These are phyloP conservation scores for Callipepla squamata DNA, from an alignment of 2,113 vertebrate genomes.

Conservation along the genomic window DNA sequence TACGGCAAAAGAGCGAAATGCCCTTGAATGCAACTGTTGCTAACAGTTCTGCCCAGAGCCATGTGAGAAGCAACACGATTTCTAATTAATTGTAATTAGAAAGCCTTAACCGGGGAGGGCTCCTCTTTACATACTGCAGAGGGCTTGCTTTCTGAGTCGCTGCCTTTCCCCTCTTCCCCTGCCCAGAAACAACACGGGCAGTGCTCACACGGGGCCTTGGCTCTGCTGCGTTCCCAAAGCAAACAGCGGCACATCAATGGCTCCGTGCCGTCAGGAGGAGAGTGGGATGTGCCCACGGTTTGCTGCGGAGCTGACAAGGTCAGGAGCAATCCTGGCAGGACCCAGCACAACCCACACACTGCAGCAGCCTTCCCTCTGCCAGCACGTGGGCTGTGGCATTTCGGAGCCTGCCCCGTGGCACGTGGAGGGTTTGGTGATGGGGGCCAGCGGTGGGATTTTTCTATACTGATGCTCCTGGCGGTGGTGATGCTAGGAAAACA, in stretches of 20 bases:
- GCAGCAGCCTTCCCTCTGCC: background rate
- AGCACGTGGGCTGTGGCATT: background rate
- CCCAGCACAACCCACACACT: background rate
- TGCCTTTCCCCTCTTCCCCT: background rate
- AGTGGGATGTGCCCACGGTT: background rate
- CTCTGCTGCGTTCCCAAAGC: background rate
- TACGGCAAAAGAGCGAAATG: accelerated
- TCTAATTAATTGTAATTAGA: background rate
- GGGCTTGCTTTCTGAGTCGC: background rate
- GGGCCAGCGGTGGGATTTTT: background rate
- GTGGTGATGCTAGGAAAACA: background rate
- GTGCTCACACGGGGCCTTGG: background rate
- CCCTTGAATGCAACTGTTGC: background rate
- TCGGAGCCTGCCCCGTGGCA: background rate
- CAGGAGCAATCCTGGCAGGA: background rate
- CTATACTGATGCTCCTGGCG: background rate
- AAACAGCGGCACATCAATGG: background rate
- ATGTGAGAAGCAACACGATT: background rate
- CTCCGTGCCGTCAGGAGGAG: background rate
- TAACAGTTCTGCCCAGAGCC: background rate
- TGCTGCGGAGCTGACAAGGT: background rate
- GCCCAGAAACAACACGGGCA: background rate
- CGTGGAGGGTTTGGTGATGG: accelerated
- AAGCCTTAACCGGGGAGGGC: background rate
- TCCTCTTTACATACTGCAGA: accelerated